Conservation (phyloP, 2,113 vertebrate species). For the Myiagra hebetior region DNA sequence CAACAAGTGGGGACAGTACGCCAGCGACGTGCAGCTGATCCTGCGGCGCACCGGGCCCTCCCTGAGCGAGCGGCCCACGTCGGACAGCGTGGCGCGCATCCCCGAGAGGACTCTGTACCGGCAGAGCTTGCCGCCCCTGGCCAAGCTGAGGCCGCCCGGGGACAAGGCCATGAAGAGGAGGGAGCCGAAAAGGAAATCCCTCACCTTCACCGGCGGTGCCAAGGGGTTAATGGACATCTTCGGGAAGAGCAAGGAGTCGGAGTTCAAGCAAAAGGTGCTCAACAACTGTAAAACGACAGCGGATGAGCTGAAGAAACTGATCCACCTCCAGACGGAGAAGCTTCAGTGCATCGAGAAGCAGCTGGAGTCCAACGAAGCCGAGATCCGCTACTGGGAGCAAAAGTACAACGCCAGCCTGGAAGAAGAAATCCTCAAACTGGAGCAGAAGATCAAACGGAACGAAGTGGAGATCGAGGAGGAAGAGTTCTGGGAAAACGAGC, state of each 20-base stretch:
- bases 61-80: conserved; percentile 88
- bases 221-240: conserved; percentile 92
- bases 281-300: conserved; percentile 73
- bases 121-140: conserved; percentile 91
- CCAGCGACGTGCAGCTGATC: conserved; percentile 93
- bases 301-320: conserved; percentile 86
- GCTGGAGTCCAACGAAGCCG: conserved; percentile 82
- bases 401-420: conserved; percentile 73
- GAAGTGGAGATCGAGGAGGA: conserved; percentile 95
- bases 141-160: conserved; percentile 85
- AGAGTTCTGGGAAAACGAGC: conserved; percentile 96
- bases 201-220: conserved; percentile 92
- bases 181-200: conserved; percentile 92
- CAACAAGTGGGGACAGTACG: conserved; percentile 98
- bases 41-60: conserved; percentile 92
- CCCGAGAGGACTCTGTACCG: conserved; percentile 90
- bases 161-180: conserved; percentile 87
- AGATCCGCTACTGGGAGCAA: conserved; percentile 85
- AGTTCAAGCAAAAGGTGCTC: conserved; percentile 83
- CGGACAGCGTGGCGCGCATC: conserved; percentile 83
- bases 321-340: conserved; percentile 89
- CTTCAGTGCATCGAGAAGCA: conserved; percentile 85
- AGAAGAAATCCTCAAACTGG: conserved; percentile 87
- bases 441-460: conserved; percentile 89
- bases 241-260: conserved; percentile 79